Evolutionary conservation across 2,113 vertebrate species (phyloP).

Genomic region (Oplegnathus fasciatus): DNA sequence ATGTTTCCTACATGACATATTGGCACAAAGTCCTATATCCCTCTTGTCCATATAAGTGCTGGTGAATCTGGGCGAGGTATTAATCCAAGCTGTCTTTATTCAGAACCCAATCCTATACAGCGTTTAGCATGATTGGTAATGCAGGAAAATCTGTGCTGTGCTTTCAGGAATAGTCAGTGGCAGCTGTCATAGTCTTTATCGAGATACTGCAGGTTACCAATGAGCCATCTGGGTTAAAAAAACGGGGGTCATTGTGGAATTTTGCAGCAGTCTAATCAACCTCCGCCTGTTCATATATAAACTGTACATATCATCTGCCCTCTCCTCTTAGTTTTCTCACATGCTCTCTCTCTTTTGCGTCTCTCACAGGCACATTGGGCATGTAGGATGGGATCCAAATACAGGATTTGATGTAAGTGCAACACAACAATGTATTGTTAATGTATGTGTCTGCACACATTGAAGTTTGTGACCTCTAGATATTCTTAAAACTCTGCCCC

Average conservation of each 20-base stretch:
- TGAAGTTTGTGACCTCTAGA: neutral
- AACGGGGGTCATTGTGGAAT: neutral
- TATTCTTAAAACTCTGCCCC: constrained; percentile 23
- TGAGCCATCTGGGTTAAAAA: neutral
- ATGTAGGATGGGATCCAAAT: constrained; percentile 99
- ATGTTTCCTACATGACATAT: neutral
- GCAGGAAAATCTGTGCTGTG: constrained; percentile 17
- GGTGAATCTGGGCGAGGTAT: constrained; percentile 6
- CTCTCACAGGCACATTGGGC: constrained; percentile 91
- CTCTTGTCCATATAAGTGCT: neutral
- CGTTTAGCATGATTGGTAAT: constrained; percentile 21
- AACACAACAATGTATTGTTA: neutral
- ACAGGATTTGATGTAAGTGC: constrained; percentile 97
- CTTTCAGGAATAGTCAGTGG: constrained; percentile 33
- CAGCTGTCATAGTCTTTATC: neutral
- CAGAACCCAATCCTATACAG: constrained; percentile 13
- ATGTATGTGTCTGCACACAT: neutral
- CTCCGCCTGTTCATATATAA: neutral
- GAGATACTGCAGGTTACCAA: neutral
- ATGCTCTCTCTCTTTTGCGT: neutral
- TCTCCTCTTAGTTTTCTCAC: neutral
- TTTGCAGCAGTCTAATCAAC: neutral
- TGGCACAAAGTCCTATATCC: neutral
- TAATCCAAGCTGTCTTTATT: constrained; percentile 36
- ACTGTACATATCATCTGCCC: neutral